Conservation (phyloP, 53 echinoderm and acorn worm genomes). For the Mesocentrotus franciscanus region DNA sequence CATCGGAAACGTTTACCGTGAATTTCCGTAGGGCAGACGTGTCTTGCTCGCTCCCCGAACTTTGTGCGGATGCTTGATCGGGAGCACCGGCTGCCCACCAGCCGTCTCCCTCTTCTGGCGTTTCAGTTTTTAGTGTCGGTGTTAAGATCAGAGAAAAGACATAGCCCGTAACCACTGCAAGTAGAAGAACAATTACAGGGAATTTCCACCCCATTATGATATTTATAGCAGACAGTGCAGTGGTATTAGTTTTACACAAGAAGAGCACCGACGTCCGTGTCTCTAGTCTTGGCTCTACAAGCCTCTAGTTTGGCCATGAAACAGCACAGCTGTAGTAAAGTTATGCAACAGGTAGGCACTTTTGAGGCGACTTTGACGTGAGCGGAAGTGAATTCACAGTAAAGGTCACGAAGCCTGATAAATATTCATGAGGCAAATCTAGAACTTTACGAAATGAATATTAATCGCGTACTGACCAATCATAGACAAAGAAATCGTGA, state of each 20-base stretch:
- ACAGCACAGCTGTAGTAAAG: background rate
- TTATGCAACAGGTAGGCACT: too few relatives aligned
- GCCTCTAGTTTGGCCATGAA: background rate
- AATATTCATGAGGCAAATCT: too few relatives aligned
- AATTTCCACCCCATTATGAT: constrained; percentile 48
- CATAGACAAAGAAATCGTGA: too few relatives aligned
- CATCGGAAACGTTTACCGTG: constrained; percentile 64
- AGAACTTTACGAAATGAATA: too few relatives aligned
- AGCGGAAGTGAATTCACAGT: too few relatives aligned
- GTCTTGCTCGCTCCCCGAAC: constrained; percentile 62
- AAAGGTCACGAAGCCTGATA: too few relatives aligned
- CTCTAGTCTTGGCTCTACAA: background rate
- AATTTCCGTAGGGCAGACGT: constrained; percentile 74
- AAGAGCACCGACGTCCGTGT: background rate
- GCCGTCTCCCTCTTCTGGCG: constrained; percentile 83
- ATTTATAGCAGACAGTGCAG: background rate
- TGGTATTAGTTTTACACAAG: background rate
- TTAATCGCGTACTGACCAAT: too few relatives aligned
- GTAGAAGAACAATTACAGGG: background rate
- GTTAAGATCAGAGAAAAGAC: background rate
- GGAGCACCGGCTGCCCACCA: constrained; percentile 76
- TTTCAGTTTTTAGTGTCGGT: constrained; percentile 37
- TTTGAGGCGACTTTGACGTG: too few relatives aligned
- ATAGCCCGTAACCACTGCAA: background rate
- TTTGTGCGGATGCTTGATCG: background rate